phyloP scores from a whole-genome alignment of 1,140 invertebrate species.

The Uloborus diversus region DNA sequence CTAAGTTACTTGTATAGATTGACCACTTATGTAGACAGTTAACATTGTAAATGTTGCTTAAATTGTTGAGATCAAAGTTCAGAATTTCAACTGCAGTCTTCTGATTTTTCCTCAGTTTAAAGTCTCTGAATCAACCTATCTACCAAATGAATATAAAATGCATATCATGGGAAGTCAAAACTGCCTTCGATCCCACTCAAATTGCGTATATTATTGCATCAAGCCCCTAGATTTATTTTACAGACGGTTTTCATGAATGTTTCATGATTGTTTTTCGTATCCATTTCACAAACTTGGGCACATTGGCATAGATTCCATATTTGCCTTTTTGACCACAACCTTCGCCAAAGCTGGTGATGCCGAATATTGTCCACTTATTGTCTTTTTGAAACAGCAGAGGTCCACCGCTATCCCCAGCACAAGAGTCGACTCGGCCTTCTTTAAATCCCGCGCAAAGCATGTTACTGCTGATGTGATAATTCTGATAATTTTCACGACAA shows the following conservation, averaged over 20 bases:
- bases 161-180: no score
- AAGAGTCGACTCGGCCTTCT: constrained; percentile 70
- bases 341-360: constrained; percentile 94
- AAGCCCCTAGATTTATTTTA: background rate
- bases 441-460: constrained; percentile 73
- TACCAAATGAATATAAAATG: no score
- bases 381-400: constrained; percentile 70
- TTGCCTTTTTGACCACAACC: constrained; percentile 90
- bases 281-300: constrained; percentile 88
- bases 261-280: constrained; percentile 70
- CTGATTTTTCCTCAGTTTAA: no score
- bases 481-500: constrained; percentile 68
- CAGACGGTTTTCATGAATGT: background rate
- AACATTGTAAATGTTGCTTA: no score
- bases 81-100: no score
- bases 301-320: constrained; percentile 89
- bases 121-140: no score
- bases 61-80: no score
- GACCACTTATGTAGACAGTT: no score
- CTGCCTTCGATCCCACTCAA: no score
- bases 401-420: constrained; percentile 76
- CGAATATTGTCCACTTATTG: constrained; percentile 78
- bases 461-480: constrained; percentile 70
- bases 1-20: no score
- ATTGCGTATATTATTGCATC: background rate